Evolutionary conservation across 2,888 invertebrate species (phyloP).

Genomic region (Rotaria sp.): DNA sequence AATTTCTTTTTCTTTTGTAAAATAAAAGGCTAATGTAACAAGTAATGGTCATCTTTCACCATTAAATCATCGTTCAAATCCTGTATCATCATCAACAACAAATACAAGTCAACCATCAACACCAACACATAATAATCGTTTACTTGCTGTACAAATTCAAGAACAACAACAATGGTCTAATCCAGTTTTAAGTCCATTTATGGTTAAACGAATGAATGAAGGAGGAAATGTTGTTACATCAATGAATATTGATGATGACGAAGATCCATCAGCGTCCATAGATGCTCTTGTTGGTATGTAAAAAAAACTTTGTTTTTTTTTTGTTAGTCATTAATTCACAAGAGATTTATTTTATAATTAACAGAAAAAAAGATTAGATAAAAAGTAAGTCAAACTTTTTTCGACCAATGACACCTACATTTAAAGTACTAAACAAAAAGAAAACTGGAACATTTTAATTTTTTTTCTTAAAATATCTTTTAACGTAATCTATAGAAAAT

Average conservation of each 20-base stretch:
- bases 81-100: not conserved
- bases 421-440: too few species aligned
- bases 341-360: not conserved
- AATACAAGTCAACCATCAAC: conserved; percentile 13
- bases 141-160: conserved; percentile 2
- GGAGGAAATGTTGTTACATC: not conserved
- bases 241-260: not conserved
- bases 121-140: conserved; percentile 22
- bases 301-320: not conserved
- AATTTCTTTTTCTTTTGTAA: too few species aligned
- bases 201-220: conserved; percentile 22
- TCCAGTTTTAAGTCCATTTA: conserved; percentile 13
- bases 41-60: conserved; percentile 5
- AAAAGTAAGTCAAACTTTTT: too few species aligned
- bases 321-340: not conserved
- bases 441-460: too few species aligned
- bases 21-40: not conserved
- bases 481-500: too few species aligned
- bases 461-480: too few species aligned
- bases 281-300: conserved; percentile 27
- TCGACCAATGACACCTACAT: too few species aligned
- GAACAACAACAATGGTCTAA: conserved; percentile 31
- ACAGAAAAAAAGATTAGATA: not conserved
- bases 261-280: conserved; percentile 26
- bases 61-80: not conserved